Conservation (phyloP, 2,113 vertebrate species). For the Pituophis catenifer region DNA sequence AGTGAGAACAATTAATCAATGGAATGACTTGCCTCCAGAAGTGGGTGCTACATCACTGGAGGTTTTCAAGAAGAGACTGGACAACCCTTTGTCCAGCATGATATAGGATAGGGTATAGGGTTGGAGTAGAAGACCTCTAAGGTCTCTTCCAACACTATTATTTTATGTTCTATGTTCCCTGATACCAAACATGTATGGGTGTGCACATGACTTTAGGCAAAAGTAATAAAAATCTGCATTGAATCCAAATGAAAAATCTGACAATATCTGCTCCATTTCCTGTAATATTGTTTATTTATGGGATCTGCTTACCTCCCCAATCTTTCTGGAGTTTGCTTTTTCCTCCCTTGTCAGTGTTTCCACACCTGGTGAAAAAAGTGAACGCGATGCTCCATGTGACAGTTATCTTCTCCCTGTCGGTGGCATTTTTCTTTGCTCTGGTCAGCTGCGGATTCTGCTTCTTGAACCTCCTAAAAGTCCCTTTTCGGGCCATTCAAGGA, state of each 20-base stretch:
- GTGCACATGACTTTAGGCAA: not conserved
- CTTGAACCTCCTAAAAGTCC: constrained; percentile 88
- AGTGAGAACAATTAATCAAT: not conserved
- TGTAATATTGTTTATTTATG: not conserved
- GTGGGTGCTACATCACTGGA: not conserved
- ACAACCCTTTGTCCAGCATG: not conserved
- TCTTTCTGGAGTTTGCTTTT: constrained; percentile 11
- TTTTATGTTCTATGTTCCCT: not conserved
- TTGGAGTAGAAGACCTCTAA: not conserved
- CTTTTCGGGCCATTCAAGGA: constrained; percentile 91
- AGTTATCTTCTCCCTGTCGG: constrained; percentile 86
- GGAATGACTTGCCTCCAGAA: not conserved
- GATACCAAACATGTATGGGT: not conserved
- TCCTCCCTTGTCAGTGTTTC: constrained; percentile 82
- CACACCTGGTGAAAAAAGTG: constrained; percentile 84
- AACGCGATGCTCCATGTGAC: constrained; percentile 85
- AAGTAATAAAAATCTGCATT: not conserved
- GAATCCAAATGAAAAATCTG: constrained; percentile 2
- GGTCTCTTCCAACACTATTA: not conserved
- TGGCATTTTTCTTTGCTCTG: constrained; percentile 81
- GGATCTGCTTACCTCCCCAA: not conserved
- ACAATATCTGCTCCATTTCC: not conserved
- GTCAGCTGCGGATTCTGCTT: constrained; percentile 91
- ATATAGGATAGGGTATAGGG: not conserved
- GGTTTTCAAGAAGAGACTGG: not conserved